These are phyloP conservation scores for Lemur catta DNA, from an alignment of 2,797 vertebrate genomes.

Conservation along the genomic window DNA sequence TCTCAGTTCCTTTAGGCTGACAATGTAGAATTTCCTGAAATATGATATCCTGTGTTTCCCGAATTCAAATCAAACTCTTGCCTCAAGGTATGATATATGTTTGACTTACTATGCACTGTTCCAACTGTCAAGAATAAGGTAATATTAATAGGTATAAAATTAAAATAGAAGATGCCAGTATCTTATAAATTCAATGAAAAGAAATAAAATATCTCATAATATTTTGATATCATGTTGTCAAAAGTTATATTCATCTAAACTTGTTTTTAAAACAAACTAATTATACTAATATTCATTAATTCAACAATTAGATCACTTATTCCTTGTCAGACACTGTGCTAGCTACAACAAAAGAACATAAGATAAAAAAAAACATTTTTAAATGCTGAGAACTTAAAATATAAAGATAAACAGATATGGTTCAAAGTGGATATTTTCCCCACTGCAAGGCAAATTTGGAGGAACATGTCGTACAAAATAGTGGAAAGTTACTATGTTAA, in stretches of 20 bases:
- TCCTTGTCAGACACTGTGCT: neutral
- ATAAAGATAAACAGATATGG: neutral
- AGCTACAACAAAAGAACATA: neutral
- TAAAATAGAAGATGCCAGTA: neutral
- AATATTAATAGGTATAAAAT: neutral
- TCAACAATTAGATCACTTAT: neutral
- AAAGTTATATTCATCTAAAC: neutral
- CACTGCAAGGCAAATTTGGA: neutral
- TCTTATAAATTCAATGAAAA: neutral
- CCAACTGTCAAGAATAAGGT: neutral
- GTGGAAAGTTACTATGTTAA: neutral
- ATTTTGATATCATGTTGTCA: neutral
- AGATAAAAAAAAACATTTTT: neutral
- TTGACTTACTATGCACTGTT: neutral
- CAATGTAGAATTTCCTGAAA: neutral
- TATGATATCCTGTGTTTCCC: neutral
- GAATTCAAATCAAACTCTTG: neutral
- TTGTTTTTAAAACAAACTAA: neutral
- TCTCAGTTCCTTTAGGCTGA: neutral
- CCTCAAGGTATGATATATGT: neutral
- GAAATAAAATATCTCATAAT: no score
- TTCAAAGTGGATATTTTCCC: neutral
- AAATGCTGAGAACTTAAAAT: neutral
- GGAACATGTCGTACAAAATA: neutral
- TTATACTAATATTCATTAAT: neutral